Evolutionary conservation across 1,140 invertebrate genomes (phyloP).

Genomic region (Melanaphis sacchari): DNA sequence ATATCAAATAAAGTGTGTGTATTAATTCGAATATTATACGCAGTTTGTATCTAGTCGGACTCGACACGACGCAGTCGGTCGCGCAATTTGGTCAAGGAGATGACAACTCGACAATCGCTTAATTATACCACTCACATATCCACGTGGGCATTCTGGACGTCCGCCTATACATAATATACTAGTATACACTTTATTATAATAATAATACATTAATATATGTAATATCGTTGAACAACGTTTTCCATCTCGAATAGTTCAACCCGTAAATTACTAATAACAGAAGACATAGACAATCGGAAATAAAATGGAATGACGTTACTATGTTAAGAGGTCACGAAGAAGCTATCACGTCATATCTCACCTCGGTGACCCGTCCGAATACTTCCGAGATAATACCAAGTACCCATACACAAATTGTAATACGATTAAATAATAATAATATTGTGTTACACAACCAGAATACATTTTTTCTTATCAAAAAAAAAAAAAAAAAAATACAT

Average conservation of each 20-base stretch:
- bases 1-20: neutral
- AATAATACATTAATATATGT: constrained; percentile 14
- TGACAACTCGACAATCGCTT: constrained; percentile 21
- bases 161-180: neutral
- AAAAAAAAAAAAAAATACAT: no score
- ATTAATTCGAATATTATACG: constrained; percentile 23
- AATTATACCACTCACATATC: constrained; percentile 23
- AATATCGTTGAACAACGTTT: neutral
- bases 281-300: neutral
- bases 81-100: constrained; percentile 39
- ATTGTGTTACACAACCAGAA: neutral
- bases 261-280: constrained; percentile 7
- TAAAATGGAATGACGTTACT: neutral
- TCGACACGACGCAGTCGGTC: neutral
- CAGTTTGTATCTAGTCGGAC: neutral
- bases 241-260: neutral
- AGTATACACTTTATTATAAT: neutral
- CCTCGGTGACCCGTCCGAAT: neutral
- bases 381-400: neutral
- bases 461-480: neutral
- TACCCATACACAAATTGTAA: neutral
- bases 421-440: neutral
- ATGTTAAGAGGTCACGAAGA: neutral
- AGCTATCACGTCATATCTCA: neutral
- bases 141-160: constrained; percentile 44